A percentile compares a stretch with the other conserved stretches of the same genome.
phyloP scores from a whole-genome alignment of 2,888 invertebrate genomes.

The Lepidochrysops patricia region DNA sequence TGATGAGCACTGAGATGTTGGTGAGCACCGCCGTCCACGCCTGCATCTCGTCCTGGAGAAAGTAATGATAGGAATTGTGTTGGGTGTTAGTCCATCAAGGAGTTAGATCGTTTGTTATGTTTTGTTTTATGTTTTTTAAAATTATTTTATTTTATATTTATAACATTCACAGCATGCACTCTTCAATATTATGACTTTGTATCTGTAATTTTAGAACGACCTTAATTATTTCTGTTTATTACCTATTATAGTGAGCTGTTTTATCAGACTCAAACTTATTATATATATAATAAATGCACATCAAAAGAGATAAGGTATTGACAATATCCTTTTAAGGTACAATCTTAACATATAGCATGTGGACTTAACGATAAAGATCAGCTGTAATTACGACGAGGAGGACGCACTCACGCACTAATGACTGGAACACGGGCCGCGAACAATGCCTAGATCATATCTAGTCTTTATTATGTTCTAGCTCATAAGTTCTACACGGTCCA shows the following conservation, averaged over 20 bases:
- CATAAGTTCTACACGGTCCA: background rate
- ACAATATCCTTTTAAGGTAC: background rate
- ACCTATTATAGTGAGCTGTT: too few species aligned
- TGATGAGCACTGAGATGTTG: conserved; percentile 76
- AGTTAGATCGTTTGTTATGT: too few species aligned
- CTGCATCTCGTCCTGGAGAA: conserved; percentile 61
- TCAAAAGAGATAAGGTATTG: too few species aligned
- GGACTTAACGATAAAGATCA: background rate
- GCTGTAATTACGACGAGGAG: background rate
- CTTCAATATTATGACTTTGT: too few species aligned
- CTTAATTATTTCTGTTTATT: too few species aligned
- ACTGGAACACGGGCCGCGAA: background rate
- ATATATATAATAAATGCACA: too few species aligned
- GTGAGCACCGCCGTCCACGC: conserved; percentile 77
- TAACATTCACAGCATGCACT: too few species aligned
- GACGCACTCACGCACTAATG: background rate
- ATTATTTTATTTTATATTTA: too few species aligned
- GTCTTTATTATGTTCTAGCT: background rate
- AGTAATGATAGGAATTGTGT: background rate
- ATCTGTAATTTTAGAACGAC: too few species aligned
- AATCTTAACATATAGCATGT: background rate
- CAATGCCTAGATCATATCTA: conserved; percentile 3
- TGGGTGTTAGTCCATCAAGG: background rate
- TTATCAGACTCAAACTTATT: too few species aligned
- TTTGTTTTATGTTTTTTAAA: too few species aligned